These are phyloP conservation scores for Leptopterna dolabrata DNA, from an alignment of 2,888 invertebrate species.

Conservation along the genomic window DNA sequence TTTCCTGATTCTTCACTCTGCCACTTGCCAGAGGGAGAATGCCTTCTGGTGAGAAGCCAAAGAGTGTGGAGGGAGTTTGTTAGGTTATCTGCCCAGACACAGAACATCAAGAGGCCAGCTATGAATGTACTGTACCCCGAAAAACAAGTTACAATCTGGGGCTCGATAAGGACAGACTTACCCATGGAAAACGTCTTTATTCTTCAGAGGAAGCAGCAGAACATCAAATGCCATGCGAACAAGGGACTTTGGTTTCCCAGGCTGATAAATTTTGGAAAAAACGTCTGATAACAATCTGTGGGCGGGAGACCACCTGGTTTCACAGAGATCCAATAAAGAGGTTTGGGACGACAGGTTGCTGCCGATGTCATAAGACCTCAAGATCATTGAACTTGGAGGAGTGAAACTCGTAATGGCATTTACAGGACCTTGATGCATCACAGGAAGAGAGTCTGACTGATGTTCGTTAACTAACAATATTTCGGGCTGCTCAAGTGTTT, in stretches of 20 bases:
- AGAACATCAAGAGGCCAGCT: no score
- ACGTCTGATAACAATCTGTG: not conserved
- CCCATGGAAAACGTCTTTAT: not conserved
- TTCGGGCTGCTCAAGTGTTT: no score
- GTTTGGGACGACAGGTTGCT: not conserved
- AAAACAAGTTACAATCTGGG: no score
- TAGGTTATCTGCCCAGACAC: no score
- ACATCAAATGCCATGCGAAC: not conserved
- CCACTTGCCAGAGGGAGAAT: no score
- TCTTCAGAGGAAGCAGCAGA: not conserved
- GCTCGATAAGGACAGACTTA: not conserved
- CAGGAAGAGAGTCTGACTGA: no score
- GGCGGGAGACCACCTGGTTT: not conserved
- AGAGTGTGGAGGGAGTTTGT: no score
- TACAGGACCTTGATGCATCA: no score
- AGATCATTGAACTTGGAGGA: not conserved
- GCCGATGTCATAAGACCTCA: not conserved
- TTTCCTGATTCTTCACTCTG: no score
- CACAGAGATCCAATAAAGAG: not conserved
- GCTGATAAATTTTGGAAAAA: not conserved
- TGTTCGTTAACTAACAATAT: no score
- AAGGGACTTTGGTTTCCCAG: not conserved
- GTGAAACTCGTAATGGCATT: not conserved
- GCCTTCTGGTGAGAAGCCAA: no score
- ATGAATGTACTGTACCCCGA: no score